Base-by-base conservation (phyloP, 2,888 invertebrate genomes). In the Bibio marci region DNA sequence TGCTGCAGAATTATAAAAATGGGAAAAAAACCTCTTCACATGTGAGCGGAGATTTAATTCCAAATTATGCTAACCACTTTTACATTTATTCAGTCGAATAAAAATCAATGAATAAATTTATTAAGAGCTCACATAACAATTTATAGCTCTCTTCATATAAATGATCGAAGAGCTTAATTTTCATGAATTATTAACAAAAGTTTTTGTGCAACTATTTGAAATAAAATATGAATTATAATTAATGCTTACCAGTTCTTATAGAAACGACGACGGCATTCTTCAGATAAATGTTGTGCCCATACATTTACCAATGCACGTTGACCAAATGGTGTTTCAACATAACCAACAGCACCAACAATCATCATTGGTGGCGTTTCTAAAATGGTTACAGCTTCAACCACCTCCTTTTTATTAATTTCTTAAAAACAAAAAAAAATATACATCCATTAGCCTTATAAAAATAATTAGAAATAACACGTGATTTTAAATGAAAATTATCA, bases 401-500 rank as follows among this genome's bases (percentile, higher is more conserved):
- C 91, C 67, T 99, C 98, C 67, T 99, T 99, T 69, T 98, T 98
- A 72, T 99, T 95, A 46, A 95, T 83, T 74, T 98, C 95, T 91
- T 63, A 30, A 67, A 62, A 45, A 38, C 39, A 51, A 39, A 45
- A 42, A 39, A 37, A 35, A 18, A 34, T 13, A 43, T 10, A 32
- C 34, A 39, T 28, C 28, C 5, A 37, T 15, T 4, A 22, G 4
- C 33, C 13, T 19, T 6, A 33, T 38, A 10, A 35, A 35, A 32
- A 38, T 31, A 38, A 44, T 35, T 40, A 31, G 17, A 27, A 33
- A 41, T 11, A n/a, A 35, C 28, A 28, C 4, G 11, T 28, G 11
- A 6, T 34, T 35, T 35, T 14, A 14, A 14, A 33, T 33, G 5
- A 27, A 18, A 30, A 52, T n/a, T n/a, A n/a, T 64, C 65, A 65